Evolutionary conservation across 2,797 vertebrate genomes (phyloP).

Genomic region (Remorina albescens): DNA sequence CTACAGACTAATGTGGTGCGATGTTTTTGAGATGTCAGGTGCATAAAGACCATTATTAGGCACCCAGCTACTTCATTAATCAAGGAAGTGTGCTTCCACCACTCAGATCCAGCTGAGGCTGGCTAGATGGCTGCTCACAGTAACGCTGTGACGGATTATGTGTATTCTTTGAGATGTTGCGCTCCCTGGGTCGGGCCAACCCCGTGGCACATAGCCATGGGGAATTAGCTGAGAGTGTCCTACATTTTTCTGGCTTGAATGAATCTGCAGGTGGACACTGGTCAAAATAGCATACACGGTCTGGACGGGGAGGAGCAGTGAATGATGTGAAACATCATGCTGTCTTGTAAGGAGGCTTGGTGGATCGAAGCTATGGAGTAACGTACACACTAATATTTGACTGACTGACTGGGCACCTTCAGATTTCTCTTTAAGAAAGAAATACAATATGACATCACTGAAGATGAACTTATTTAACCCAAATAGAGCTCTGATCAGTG

Average conservation of each 20-base stretch:
- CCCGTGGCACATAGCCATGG: slow-evolving; percentile 59
- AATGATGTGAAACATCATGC: slow-evolving; percentile 58
- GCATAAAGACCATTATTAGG: slow-evolving; percentile 58
- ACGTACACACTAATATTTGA: slow-evolving; percentile 10
- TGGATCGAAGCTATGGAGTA: slow-evolving; percentile 30
- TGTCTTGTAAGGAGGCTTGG: slow-evolving; percentile 25
- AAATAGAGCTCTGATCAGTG: neutral
- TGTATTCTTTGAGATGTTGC: slow-evolving; percentile 37
- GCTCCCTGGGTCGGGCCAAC: slow-evolving; percentile 38
- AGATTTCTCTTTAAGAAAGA: neutral
- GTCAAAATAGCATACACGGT: slow-evolving; percentile 48
- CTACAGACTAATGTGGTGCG: slow-evolving; percentile 21
- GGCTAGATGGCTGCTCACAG: slow-evolving; percentile 47
- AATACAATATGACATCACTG: neutral
- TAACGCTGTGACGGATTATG: slow-evolving; percentile 64
- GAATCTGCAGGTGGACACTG: slow-evolving; percentile 46
- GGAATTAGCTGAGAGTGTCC: slow-evolving; percentile 62
- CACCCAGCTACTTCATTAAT: slow-evolving; percentile 60
- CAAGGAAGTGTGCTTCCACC: slow-evolving; percentile 51
- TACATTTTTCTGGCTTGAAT: slow-evolving; percentile 51
- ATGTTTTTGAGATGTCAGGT: slow-evolving; percentile 56
- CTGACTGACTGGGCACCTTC: neutral
- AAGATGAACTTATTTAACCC: neutral
- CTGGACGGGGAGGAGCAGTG: slow-evolving; percentile 26
- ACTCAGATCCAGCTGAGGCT: slow-evolving; percentile 53